Base-by-base conservation (phyloP, 2,888 invertebrate genomes). In the Ectropis crepuscularia region DNA sequence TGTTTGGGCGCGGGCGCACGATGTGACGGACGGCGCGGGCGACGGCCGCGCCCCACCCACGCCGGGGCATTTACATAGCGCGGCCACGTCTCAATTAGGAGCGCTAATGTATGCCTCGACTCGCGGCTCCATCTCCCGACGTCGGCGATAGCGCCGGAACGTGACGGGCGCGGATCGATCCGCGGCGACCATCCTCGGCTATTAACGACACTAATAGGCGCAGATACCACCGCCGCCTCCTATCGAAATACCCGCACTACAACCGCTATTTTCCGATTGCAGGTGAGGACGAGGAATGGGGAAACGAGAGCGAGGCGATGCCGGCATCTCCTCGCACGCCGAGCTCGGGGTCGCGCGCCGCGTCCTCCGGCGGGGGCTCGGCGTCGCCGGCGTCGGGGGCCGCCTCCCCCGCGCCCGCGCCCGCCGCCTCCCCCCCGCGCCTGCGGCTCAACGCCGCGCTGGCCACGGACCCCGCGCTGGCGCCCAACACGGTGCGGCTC, bases 391-490 rank as follows among this genome's bases (percentile, higher is more conserved):
- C 81, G 46, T 89, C 88, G 11, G 85, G 81, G 16, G 86, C 76
- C 55, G 87, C 80, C 10, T 89, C 88, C 45, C 88, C 87, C 39
- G 82, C 81, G 45, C 87, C 88, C 53, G 12, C 43, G 57, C 86
- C 88, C 38, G 79, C 85, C 48, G 81, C 88, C 45, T 88, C 90
- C 45, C 92, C 94, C 74, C 97, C 97, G 72, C 94, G 96, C 76
- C 92, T 97, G 77, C 95, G 97, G 71, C 94, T 97, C 73, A 97
- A 97, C 88, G 92, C 96, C 66, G 95, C 95, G 83, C 94, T 97
- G 72, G 97, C 97, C 57, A 97, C 96, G 45, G 97, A 97, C 88
- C 97, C 97, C 5, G 97, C 97, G 9, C 90, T 96, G 28, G 95
- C 95, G 70, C 95, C 96, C 39, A 94, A 94, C 73, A 94, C 95